Conservation (phyloP, 2,888 invertebrate genomes). For the Nematopogon swammerdamellus region DNA sequence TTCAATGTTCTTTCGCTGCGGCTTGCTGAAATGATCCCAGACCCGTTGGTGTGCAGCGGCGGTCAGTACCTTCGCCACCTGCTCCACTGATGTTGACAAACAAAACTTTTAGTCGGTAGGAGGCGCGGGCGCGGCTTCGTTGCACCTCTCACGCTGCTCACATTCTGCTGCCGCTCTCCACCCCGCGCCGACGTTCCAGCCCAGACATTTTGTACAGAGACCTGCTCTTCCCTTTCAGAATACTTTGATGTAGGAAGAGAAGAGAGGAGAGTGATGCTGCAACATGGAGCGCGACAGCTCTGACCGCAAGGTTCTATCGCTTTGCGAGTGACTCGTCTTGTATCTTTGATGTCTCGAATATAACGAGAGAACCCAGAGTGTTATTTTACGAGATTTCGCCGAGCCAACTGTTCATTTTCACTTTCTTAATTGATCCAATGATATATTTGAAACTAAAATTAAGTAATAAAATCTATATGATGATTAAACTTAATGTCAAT, state of each 20-base stretch:
- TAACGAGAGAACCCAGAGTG: not conserved
- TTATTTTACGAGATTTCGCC: not conserved
- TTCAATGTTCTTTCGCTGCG: constrained; percentile 96
- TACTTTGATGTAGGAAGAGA: not conserved
- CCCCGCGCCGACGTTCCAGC: not conserved
- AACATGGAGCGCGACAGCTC: not conserved
- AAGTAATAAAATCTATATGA: not conserved
- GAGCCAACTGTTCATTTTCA: not conserved
- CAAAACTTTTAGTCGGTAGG: not conserved
- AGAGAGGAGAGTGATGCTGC: not conserved
- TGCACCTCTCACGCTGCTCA: too few species aligned
- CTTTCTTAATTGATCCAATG: not conserved
- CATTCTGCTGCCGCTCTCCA: not conserved
- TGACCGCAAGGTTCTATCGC: not conserved
- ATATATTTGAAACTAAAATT: not conserved
- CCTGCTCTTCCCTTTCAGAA: too few species aligned
- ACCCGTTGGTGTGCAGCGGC: constrained; percentile 95
- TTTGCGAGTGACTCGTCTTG: not conserved
- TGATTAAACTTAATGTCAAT: not conserved
- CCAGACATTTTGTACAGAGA: too few species aligned
- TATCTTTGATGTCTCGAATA: too few species aligned
- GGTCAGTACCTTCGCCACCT: constrained; percentile 95
- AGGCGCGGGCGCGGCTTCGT: not conserved
- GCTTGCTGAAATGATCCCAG: constrained; percentile 98
- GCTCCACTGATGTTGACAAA: constrained; percentile 68